A percentile compares a stretch with the other conserved stretches of the same genome.
These are phyloP conservation scores for Xanthia togata DNA, from an alignment of 2,888 invertebrate species.

Conservation along the genomic window DNA sequence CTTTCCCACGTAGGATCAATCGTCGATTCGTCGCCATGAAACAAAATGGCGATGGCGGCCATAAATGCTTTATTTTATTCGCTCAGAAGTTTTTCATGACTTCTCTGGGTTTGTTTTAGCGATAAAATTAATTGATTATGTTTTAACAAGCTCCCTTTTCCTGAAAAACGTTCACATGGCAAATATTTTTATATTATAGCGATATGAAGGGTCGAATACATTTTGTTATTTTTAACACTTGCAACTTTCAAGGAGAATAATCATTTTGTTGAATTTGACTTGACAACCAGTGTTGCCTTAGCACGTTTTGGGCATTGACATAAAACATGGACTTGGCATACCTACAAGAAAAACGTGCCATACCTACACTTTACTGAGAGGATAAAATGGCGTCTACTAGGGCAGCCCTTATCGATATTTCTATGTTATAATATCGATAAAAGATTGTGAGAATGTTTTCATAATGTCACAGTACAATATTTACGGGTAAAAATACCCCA, in stretches of 20 bases:
- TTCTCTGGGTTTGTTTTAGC: not conserved
- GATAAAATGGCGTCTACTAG: too few species aligned
- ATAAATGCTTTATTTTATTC: not conserved
- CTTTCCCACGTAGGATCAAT: constrained; percentile 22
- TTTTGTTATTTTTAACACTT: constrained; percentile 19
- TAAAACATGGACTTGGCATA: too few species aligned
- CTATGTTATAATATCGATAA: too few species aligned
- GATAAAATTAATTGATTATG: too few species aligned
- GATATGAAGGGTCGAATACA: not conserved
- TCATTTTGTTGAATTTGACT: not conserved
- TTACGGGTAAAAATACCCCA: too few species aligned
- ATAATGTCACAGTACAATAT: too few species aligned
- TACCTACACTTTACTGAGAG: too few species aligned
- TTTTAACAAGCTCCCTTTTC: not conserved
- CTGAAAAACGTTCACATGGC: not conserved
- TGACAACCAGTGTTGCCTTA: too few species aligned
- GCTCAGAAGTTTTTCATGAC: not conserved
- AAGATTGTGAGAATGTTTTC: too few species aligned
- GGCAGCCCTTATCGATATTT: too few species aligned
- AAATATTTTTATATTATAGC: not conserved
- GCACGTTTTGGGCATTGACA: too few species aligned
- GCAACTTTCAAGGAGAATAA: constrained; percentile 5
- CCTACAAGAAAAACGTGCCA: too few species aligned
- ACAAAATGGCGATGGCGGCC: constrained; percentile 59
- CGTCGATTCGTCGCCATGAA: constrained; percentile 50